phyloP scores from a whole-genome alignment of 2,113 vertebrate genomes.

The Micronisus gabar region DNA sequence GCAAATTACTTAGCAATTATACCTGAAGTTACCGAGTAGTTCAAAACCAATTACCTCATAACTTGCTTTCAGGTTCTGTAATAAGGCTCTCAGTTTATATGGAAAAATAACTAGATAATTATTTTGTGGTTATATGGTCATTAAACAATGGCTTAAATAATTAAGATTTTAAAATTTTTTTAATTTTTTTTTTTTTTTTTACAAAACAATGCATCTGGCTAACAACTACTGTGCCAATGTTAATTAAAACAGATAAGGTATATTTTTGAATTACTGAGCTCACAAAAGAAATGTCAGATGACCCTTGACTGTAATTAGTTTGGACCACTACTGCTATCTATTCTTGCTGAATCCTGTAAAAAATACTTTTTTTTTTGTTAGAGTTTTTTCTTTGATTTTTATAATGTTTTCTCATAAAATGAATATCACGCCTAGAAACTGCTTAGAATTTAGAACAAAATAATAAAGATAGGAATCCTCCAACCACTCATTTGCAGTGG shows the following conservation, averaged over 20 bases:
- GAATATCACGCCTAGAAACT: background rate
- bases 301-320: background rate
- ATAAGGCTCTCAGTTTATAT: background rate
- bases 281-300: background rate
- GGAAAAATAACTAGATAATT: slow-evolving; percentile 34
- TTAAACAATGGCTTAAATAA: slow-evolving; percentile 19
- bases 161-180: background rate
- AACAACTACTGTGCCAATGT: background rate
- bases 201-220: background rate
- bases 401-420: background rate
- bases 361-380: background rate
- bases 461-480: background rate
- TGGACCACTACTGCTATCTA: background rate
- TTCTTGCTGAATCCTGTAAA: background rate
- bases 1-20: slow-evolving; percentile 47
- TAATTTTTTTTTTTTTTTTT: background rate
- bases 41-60: slow-evolving; percentile 47
- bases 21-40: slow-evolving; percentile 35
- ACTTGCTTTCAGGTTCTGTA: background rate
- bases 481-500: background rate
- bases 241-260: background rate
- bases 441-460: background rate
- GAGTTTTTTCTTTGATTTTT: background rate
- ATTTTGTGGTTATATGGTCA: slow-evolving; percentile 16
- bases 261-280: background rate